phyloP scores from a whole-genome alignment of 2,888 invertebrate species.

The Hyalella azteca region DNA sequence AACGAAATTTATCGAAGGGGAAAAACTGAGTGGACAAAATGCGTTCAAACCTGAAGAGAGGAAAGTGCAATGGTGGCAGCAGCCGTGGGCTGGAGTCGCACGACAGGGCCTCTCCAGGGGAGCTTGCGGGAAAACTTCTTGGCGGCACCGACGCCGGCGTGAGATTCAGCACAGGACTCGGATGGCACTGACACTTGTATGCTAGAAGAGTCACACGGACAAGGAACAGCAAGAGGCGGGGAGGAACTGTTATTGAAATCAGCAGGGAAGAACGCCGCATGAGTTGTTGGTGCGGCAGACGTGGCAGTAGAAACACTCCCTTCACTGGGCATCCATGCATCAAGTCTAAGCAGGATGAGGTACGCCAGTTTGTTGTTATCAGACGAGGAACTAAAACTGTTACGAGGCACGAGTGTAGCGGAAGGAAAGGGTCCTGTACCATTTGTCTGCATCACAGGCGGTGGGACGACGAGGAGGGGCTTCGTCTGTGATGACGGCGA shows the following conservation, averaged over 20 bases:
- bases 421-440: neutral
- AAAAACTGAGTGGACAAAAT: no score
- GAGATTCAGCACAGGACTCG: neutral
- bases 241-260: neutral
- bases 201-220: neutral
- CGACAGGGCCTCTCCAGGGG: constrained; percentile 62
- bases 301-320: neutral
- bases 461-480: constrained; percentile 17
- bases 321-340: neutral
- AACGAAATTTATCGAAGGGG: no score
- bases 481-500: neutral
- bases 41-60: constrained; percentile 48
- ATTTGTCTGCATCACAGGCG: neutral
- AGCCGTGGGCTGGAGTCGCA: constrained; percentile 64
- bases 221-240: neutral
- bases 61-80: constrained; percentile 65
- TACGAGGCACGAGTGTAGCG: neutral
- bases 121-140: neutral
- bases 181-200: no score
- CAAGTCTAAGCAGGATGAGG: constrained; percentile 28
- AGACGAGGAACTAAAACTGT: neutral
- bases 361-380: constrained; percentile 9
- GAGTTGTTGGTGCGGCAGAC: neutral
- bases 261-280: neutral
- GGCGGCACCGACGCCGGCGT: neutral